Conservation (phyloP, 2,888 invertebrate species). For the Parelbella ahira region DNA sequence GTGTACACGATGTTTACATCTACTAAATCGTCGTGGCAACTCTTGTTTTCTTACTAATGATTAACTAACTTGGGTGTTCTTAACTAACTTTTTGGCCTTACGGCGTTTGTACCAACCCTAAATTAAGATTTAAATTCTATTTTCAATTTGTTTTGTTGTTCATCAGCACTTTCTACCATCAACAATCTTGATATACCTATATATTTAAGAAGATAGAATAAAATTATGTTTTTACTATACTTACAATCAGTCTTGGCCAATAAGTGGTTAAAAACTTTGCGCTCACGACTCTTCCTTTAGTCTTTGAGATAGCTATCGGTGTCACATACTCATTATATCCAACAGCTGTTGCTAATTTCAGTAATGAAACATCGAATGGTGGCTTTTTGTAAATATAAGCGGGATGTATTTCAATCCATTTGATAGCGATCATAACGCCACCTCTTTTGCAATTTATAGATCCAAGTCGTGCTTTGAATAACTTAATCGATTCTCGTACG, state of each 20-base stretch:
- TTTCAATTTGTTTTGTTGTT: no score
- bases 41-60: no score
- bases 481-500: conserved; percentile 56
- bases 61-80: no score
- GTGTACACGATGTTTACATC: no score
- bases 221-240: no score
- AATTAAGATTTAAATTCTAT: no score
- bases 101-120: no score
- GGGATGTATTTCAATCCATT: conserved; percentile 51
- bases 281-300: conserved; percentile 42
- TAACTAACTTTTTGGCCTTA: no score
- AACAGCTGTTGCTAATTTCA: conserved; percentile 43
- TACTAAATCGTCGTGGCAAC: no score
- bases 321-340: conserved; percentile 37
- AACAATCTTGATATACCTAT: no score
- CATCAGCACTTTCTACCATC: no score
- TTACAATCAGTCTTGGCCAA: conserved; percentile 66
- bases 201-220: no score
- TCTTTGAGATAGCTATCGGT: conserved; percentile 47
- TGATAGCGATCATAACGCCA: conserved; percentile 47
- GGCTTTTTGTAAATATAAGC: conserved; percentile 40
- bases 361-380: conserved; percentile 50
- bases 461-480: conserved; percentile 55
- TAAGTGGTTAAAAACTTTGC: conserved; percentile 58
- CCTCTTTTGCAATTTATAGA: conserved; percentile 61